A percentile compares a stretch with the other conserved stretches of the same genome.
These are phyloP conservation scores for Parauchenoglanis punctatus DNA, from an alignment of 2,797 vertebrate species.

Conservation along the genomic window DNA sequence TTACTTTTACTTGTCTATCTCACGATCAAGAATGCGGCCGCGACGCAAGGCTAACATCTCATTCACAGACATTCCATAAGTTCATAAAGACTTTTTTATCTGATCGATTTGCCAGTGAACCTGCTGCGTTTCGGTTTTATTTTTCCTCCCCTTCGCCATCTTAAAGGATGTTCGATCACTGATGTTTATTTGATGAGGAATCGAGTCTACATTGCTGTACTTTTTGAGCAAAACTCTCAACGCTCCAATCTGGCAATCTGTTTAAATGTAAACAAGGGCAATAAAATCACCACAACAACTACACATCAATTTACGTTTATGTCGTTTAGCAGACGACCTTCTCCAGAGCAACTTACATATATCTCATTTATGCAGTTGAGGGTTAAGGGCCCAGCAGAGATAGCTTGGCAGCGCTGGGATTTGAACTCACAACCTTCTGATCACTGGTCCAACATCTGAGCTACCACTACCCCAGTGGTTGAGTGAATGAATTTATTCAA, in stretches of 20 bases:
- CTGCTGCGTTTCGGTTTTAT: background rate
- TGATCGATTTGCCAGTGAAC: background rate
- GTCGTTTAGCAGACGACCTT: too few relatives aligned
- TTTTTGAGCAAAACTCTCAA: too few relatives aligned
- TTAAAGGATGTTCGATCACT: background rate
- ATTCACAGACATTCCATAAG: background rate
- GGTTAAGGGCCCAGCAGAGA: too few relatives aligned
- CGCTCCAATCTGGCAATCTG: background rate
- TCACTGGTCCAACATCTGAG: too few relatives aligned
- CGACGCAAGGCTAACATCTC: background rate
- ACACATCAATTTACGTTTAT: too few relatives aligned
- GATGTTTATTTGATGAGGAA: background rate
- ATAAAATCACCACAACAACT: background rate
- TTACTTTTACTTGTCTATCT: background rate
- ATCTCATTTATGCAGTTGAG: too few relatives aligned
- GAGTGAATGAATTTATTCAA: background rate
- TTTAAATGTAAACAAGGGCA: background rate
- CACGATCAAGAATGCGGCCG: background rate
- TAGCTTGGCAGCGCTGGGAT: too few relatives aligned
- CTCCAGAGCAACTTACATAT: too few relatives aligned
- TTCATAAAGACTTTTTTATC: background rate
- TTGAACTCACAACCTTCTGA: too few relatives aligned
- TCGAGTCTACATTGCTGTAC: background rate
- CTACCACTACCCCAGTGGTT: too few relatives aligned
- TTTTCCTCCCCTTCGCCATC: background rate